phyloP scores from a whole-genome alignment of 64 coral and sea anemone genomes.

The Astreopora myriophthalma region DNA sequence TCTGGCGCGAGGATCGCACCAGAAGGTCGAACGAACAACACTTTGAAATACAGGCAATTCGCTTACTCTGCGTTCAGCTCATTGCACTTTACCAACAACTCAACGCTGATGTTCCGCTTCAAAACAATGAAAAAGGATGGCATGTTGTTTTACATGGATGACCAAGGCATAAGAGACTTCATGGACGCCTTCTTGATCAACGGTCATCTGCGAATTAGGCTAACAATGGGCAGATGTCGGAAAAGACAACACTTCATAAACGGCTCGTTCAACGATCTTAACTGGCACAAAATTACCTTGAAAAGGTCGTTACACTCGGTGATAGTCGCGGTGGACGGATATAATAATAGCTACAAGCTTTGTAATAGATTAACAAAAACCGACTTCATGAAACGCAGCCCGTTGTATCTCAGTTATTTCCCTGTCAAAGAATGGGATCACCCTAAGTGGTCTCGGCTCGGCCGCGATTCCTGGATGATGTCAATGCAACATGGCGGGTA shows the following conservation, averaged over 20 bases:
- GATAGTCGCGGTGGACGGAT: background rate
- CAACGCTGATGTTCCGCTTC: slow-evolving; percentile 29
- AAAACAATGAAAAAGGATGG: slow-evolving; percentile 30
- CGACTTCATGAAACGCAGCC: background rate
- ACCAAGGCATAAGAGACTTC: slow-evolving; percentile 10
- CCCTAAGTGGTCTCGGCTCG: background rate
- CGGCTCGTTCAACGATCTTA: slow-evolving; percentile 43
- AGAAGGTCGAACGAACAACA: background rate
- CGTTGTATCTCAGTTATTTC: background rate
- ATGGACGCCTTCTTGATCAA: slow-evolving; percentile 58
- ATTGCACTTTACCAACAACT: slow-evolving; percentile 24
- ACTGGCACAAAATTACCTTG: slow-evolving; percentile 63
- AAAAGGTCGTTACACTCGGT: background rate
- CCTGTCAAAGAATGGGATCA: background rate
- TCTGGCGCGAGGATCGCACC: background rate
- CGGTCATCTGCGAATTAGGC: slow-evolving; percentile 30
- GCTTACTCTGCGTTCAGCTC: slow-evolving; percentile 39
- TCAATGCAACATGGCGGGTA: background rate
- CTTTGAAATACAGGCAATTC: slow-evolving; percentile 7
- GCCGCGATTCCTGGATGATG: background rate
- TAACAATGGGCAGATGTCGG: slow-evolving; percentile 13
- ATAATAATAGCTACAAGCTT: background rate
- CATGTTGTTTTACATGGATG: slow-evolving; percentile 68
- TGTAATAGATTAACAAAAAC: background rate
- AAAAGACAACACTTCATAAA: slow-evolving; percentile 16